A percentile compares a stretch with the other conserved stretches of the same genome.
phyloP scores from a whole-genome alignment of 1,140 invertebrate species.

The Anadara kagoshimensis region DNA sequence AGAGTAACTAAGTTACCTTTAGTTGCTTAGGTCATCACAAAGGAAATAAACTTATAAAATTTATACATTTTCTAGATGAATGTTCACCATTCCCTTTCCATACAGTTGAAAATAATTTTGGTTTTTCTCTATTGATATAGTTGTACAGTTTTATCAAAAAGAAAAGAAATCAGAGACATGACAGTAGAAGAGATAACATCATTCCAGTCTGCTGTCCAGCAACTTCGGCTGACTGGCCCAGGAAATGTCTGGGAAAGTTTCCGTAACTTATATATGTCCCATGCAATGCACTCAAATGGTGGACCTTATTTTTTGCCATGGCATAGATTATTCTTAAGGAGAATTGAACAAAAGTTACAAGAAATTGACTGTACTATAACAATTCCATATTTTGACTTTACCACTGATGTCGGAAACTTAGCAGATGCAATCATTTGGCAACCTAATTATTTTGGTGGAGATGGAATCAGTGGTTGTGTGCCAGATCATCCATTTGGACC shows the following conservation, averaged over 20 bases:
- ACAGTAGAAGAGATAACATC: constrained; percentile 55
- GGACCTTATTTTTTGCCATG: constrained; percentile 65
- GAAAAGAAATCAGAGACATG: constrained; percentile 68
- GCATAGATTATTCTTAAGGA: constrained; percentile 64
- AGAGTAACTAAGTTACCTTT: too few relatives aligned
- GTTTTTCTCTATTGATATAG: constrained; percentile 26
- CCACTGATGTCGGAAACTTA: constrained; percentile 67
- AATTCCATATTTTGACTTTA: constrained; percentile 70
- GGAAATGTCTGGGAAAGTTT: constrained; percentile 64
- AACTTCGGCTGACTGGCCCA: constrained; percentile 50
- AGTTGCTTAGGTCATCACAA: too few relatives aligned
- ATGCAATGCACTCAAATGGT: constrained; percentile 66
- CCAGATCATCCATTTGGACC: constrained; percentile 65
- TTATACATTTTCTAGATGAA: too few relatives aligned
- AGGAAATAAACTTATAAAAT: too few relatives aligned
- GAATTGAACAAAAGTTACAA: constrained; percentile 63
- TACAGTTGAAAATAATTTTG: too few relatives aligned
- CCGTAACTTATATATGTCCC: constrained; percentile 65
- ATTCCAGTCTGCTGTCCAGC: constrained; percentile 62
- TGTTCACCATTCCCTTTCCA: too few relatives aligned
- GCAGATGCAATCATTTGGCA: constrained; percentile 67
- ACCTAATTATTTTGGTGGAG: constrained; percentile 67
- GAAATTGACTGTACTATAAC: constrained; percentile 66
- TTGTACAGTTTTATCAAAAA: constrained; percentile 52
- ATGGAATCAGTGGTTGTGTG: constrained; percentile 55